Percentiles rank a stretch among this genome's conserved stretches.
Evolutionary conservation across 2,888 invertebrate genomes (phyloP).

Genomic region (Tipula vernalis): DNA sequence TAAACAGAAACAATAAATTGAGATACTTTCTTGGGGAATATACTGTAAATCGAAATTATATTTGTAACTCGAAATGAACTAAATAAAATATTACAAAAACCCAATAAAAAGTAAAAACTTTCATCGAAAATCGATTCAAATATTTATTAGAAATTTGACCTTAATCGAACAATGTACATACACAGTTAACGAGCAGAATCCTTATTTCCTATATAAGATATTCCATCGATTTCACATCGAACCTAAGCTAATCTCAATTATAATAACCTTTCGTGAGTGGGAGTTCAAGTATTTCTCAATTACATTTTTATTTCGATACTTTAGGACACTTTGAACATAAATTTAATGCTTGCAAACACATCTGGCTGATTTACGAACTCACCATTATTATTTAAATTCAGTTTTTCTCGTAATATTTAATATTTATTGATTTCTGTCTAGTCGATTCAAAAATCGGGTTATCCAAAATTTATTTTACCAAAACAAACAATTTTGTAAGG

Average conservation of each 20-base stretch:
- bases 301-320: no score
- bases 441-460: neutral
- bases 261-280: no score
- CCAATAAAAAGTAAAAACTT: neutral
- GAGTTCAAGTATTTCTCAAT: neutral
- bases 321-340: no score
- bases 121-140: neutral
- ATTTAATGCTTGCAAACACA: no score
- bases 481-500: neutral
- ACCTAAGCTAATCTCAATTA: neutral
- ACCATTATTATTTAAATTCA: no score
- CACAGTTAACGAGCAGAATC: neutral
- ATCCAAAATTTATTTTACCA: neutral
- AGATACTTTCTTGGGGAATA: no score
- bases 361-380: no score
- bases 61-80: no score
- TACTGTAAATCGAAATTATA: no score
- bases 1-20: no score
- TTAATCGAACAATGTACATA: neutral
- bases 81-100: neutral
- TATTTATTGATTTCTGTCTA: neutral
- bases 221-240: neutral
- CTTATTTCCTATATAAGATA: neutral
- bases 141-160: neutral
- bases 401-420: neutral